Base-by-base conservation (phyloP, 2,113 vertebrate species). In the Rhipidura dahli region DNA sequence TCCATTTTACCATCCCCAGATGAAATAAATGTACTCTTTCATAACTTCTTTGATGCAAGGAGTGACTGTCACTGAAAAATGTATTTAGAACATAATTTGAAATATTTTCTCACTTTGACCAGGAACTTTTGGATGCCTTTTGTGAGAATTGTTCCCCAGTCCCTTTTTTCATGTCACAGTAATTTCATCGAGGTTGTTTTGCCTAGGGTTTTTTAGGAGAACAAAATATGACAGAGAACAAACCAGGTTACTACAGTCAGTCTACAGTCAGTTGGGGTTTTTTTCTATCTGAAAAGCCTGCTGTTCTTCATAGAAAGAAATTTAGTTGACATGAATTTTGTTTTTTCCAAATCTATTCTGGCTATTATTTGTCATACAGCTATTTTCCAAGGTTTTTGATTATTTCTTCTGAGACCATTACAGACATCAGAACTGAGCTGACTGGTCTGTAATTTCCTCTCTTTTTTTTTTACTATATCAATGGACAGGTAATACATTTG, bases 401-500 rank as follows among this genome's bases (percentile, higher is more conserved):
- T 87, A 60, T 85, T 93, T 94, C 49, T 82, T 85, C 70, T 78
- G 28, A 2, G 17, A 53, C 22, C 24, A 49, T 82, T 91, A 49
- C 26, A 83, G 57, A 64, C 40, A 68, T 72, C 50, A 82, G 90
- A 79, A 40, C 53, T 85, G 66, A 87, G 27, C 9, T 93, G 85
- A 85, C 61, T 85, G 66, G 57, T 88, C 84, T 93, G 24, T 64
- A 96, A 95, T 95, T 94, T 89, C n/a, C 51, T 84, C 51, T 73
- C 59, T 50, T n/a, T 76, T 65, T 57, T 70, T 66, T 70, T 47
- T 47, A 14, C 17, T 45, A 0, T 9, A 0, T 60, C 64, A 80
- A 79, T 76, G 83, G 82, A 76, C 70, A 73, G 66, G 66, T 69
- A 93, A 66, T 83, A 91, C 4, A 16, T 91, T 94, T 93, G 85